A percentile compares a stretch with the other conserved stretches of the same genome.
Evolutionary conservation across 2,113 vertebrate genomes (phyloP).

Genomic region (Rallus limicola): DNA sequence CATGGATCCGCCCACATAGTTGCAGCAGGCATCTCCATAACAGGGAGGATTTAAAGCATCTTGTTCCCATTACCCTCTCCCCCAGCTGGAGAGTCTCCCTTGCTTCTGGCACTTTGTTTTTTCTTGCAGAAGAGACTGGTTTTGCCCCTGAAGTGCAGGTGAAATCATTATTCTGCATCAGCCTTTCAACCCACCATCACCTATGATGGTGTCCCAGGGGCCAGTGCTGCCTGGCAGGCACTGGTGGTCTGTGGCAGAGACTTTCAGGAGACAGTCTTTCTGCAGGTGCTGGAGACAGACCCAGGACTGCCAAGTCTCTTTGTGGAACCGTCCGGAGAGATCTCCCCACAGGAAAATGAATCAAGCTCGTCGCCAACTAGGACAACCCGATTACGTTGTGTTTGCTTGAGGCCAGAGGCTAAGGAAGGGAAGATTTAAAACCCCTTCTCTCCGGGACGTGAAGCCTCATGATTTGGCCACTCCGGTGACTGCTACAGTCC

Average conservation of each 20-base stretch:
- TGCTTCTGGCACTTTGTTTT: background rate
- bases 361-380: background rate
- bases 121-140: background rate
- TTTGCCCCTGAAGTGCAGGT: background rate
- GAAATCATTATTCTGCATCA: background rate
- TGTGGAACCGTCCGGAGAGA: background rate
- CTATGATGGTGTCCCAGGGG: fast-evolving
- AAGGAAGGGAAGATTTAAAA: background rate
- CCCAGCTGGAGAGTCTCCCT: background rate
- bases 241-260: fast-evolving
- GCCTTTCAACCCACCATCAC: background rate
- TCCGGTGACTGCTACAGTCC: background rate
- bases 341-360: background rate
- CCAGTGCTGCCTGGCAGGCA: fast-evolving
- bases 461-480: background rate
- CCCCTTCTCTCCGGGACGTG: background rate
- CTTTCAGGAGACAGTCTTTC: background rate
- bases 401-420: background rate
- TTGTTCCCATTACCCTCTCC: background rate
- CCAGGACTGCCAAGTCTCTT: background rate
- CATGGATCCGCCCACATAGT: background rate
- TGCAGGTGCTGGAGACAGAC: background rate
- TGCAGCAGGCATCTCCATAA: fast-evolving
- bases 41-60: background rate
- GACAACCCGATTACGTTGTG: background rate